Conservation (phyloP, 2,113 vertebrate species). For the Chamaea fasciata region DNA sequence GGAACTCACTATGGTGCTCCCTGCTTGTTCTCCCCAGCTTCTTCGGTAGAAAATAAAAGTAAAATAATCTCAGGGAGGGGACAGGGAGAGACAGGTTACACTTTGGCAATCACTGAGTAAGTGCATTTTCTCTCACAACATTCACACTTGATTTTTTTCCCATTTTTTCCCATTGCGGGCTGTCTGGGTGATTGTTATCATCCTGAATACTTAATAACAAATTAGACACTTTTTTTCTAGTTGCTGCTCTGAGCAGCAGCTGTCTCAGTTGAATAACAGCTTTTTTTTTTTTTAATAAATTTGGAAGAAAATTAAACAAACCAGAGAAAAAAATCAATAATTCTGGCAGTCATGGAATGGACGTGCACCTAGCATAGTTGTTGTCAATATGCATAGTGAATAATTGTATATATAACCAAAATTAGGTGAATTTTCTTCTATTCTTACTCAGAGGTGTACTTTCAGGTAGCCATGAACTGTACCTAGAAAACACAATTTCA, state of each 20-base stretch:
- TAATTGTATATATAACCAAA: not conserved
- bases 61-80: not conserved
- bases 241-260: not conserved
- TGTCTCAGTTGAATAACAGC: not conserved
- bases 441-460: not conserved
- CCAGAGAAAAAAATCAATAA: not conserved
- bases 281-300: not conserved
- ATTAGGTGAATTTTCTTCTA: not conserved
- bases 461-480: not conserved
- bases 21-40: not conserved
- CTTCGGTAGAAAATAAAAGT: not conserved
- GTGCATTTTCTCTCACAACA: not conserved
- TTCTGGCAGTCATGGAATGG: not conserved
- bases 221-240: not conserved
- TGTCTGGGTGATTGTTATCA: not conserved
- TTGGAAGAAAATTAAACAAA: not conserved
- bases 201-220: not conserved
- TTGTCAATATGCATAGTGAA: not conserved
- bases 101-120: not conserved
- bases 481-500: not conserved
- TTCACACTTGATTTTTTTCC: not conserved
- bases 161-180: not conserved
- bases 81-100: not conserved
- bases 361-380: not conserved
- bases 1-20: not conserved